Evolutionary conservation across 2,888 invertebrate species (phyloP), one percentile per base, ranked within the genome.

Genomic region (Catotricha subobsoleta): DNA sequence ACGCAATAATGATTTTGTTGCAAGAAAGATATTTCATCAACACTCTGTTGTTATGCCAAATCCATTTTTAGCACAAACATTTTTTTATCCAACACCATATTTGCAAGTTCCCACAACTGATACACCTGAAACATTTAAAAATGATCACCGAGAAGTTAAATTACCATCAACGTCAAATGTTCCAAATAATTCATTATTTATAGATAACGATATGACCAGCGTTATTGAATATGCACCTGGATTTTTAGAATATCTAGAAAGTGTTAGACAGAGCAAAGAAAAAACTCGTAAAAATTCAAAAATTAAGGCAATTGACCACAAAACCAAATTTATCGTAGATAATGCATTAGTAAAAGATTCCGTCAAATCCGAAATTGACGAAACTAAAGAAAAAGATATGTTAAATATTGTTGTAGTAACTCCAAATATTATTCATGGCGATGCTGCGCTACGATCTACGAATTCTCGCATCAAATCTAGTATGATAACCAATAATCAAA

Each of bases 31-130:
- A 41, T 44, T 30, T 41, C 44, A 15, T 45, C n/a, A n/a, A n/a
- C n/a, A 46, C 21, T 46, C 47, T 23, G 33, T 46, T 6, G 39
- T 46, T 35, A 39, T 44, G 25, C 46, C 46, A n/a, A n/a, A 42
- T 21, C 44, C 44, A 27, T 45, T 45, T 20, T 44, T 43, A 38
- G 31, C 39, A 2, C 43, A 47, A 18, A 40, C 42, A 10, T 49
- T 44, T 42, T 48, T 39, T 28, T 47, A 49, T 37, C 47, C 48
- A 10, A 34, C 47, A 12, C 46, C 47, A 20, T 48, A 49, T 39
- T 34, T 48, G 10, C 41, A 48, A 35, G 3, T 30, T 10, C 7
- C 27, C 16, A 23, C 12, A 6, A 34, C 30, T n/a, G 28, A 27
- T 6, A 33, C 38, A 41, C 18, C 30, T 9, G 33, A 39, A 39